These are phyloP conservation scores for Uropsilus gracilis DNA, from an alignment of 2,113 vertebrate species.

Conservation along the genomic window DNA sequence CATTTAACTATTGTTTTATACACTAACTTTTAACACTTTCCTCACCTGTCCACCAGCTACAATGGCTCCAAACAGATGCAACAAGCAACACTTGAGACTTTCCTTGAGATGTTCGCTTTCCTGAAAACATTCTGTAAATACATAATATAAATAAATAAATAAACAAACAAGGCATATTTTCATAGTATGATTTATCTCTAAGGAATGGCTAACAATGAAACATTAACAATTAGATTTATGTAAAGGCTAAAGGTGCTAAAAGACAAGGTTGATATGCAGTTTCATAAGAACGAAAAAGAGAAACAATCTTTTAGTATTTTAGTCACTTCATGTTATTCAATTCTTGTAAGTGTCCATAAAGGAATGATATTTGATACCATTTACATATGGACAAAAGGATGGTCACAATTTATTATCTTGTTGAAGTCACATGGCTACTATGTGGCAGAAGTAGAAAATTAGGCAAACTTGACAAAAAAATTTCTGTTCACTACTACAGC, in stretches of 20 bases:
- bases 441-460: not conserved
- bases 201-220: slow-evolving; percentile 18
- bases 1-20: slow-evolving; percentile 29
- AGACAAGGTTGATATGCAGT: not conserved
- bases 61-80: slow-evolving; percentile 98
- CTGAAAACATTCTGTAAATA: slow-evolving; percentile 96
- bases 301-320: not conserved
- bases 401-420: not conserved
- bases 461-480: slow-evolving; percentile 32
- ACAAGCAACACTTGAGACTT: slow-evolving; percentile 96
- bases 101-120: slow-evolving; percentile 99
- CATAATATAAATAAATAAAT: slow-evolving; percentile 72
- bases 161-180: slow-evolving; percentile 63
- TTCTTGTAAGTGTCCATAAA: not conserved
- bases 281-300: slow-evolving; percentile 17
- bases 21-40: slow-evolving; percentile 52
- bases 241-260: slow-evolving; percentile 18
- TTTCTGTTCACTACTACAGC: not conserved
- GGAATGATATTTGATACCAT: not conserved
- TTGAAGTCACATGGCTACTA: not conserved
- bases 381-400: not conserved
- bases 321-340: not conserved
- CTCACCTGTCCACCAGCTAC: slow-evolving; percentile 96
- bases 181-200: slow-evolving; percentile 43
- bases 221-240: not conserved